Percentiles rank a stretch among this genome's conserved stretches.
Evolutionary conservation across 2,888 invertebrate genomes (phyloP).

Genomic region (Ctena decussata): DNA sequence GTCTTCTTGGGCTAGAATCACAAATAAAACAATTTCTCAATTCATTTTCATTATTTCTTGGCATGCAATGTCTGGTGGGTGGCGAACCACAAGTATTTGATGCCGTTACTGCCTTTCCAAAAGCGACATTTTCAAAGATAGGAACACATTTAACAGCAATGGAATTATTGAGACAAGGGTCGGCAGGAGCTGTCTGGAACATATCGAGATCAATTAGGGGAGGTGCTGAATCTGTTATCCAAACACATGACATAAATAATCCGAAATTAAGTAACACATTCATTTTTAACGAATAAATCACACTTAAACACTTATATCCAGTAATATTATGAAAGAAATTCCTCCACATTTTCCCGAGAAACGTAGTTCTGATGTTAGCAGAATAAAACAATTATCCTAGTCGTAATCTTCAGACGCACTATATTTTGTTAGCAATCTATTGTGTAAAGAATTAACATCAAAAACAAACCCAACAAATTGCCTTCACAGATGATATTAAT

Average conservation of each 20-base stretch:
- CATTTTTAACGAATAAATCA: slow-evolving; percentile 21
- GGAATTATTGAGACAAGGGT: slow-evolving; percentile 55
- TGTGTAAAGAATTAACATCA: slow-evolving; percentile 12
- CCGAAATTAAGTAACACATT: slow-evolving; percentile 5
- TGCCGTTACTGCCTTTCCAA: slow-evolving; percentile 93
- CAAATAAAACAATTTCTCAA: slow-evolving; percentile 91
- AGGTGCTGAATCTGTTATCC: slow-evolving; percentile 13
- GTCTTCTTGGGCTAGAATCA: slow-evolving; percentile 92
- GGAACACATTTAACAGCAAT: slow-evolving; percentile 92
- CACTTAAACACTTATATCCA: slow-evolving; percentile 19
- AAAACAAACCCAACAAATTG: slow-evolving; percentile 12
- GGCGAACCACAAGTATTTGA: slow-evolving; percentile 96
- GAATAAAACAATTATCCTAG: neutral
- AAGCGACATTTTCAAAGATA: slow-evolving; percentile 99
- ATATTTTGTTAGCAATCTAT: slow-evolving; percentile 1
- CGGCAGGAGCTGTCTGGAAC: slow-evolving; percentile 59
- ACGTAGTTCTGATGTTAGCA: neutral
- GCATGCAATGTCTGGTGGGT: slow-evolving; percentile 84
- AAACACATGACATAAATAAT: slow-evolving; percentile 23
- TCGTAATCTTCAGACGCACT: neutral
- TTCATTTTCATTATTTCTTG: slow-evolving; percentile 78
- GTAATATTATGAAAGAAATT: neutral
- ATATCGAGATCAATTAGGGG: slow-evolving; percentile 55
- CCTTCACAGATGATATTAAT: neutral
- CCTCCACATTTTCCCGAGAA: neutral